Conservation (phyloP, 1,140 invertebrate species). For the Leguminivora glycinivorella region DNA sequence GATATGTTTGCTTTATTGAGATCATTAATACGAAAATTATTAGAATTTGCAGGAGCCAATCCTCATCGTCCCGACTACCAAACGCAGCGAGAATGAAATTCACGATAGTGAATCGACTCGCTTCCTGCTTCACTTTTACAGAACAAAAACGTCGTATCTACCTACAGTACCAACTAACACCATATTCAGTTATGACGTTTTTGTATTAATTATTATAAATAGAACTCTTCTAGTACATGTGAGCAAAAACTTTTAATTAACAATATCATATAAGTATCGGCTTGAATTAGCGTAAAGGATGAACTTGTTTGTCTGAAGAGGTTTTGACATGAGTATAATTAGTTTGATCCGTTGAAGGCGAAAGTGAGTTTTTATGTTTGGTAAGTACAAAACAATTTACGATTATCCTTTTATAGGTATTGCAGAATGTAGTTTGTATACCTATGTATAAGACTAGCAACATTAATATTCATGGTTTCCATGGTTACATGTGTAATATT, state of each 20-base stretch:
- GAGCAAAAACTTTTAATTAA: slow-evolving; percentile 24
- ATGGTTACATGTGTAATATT: too few relatives aligned
- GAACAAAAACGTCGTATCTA: slow-evolving; percentile 34
- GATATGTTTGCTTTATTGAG: too few relatives aligned
- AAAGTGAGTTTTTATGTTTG: background rate
- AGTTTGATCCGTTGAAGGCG: background rate
- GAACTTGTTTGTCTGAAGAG: slow-evolving; percentile 14
- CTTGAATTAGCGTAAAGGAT: slow-evolving; percentile 8
- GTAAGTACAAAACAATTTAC: background rate
- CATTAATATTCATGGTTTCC: too few relatives aligned
- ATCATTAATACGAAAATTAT: background rate
- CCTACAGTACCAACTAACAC: background rate
- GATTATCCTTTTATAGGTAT: too few relatives aligned
- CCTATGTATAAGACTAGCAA: too few relatives aligned
- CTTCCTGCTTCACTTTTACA: slow-evolving; percentile 40
- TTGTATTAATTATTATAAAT: background rate
- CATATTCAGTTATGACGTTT: background rate
- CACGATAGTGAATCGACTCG: slow-evolving; percentile 40
- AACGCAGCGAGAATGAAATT: slow-evolving; percentile 41
- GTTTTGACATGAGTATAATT: background rate
- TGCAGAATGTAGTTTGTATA: too few relatives aligned
- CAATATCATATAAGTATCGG: slow-evolving; percentile 21
- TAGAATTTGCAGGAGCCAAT: slow-evolving; percentile 36
- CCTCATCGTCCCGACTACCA: background rate
- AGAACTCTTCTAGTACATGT: slow-evolving; percentile 10